Evolutionary conservation across 2,888 invertebrate species (phyloP), one percentile per base, ranked within the genome.

Genomic region (Elegia similella): DNA sequence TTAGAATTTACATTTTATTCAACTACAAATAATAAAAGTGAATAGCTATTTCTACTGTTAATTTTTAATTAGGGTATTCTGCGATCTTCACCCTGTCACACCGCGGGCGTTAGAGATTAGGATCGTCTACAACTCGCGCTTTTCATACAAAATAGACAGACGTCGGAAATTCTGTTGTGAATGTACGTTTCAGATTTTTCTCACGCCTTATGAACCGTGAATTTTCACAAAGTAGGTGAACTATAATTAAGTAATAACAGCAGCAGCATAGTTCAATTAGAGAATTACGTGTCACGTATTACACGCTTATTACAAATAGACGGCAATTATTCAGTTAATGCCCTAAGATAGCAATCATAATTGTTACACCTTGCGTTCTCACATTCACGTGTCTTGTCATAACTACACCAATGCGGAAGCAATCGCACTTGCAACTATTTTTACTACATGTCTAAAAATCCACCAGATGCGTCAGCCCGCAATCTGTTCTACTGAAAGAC

Each of bases 291-390:
- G 71, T 72, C 67, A 70, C 68, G 70, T 70, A 65, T 66, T 70
- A 70, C 66, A 65, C 68, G 64, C 70, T 79, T 74, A 80, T 80
- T 79, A 76, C 71, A 73, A 76, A 76, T 72, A 75, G 68, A 68
- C 61, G 7, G 74, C 72, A 75, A 78, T 84, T 80, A 83, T 73
- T 67, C 75, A 75, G 78, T 76, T 74, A 75, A 76, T 75, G 75
- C 70, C 70, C 71, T 75, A 68, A 73, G 75, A 79, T 78, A 75
- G 69, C 61, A 64, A 74, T 78, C 76, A 65, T 78, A 79, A 84
- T 83, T 76, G 75, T 74, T 77, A 72, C 62, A 67, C 65, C 62
- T 74, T 72, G 72, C 69, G 73, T 76, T 72, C 75, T 74, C 73
- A 62, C 62, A 65, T 68, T 64, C 62, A 71, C 67, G 71, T 70